Conservation (phyloP, 2,888 invertebrate genomes). For the Carabus problematicus region DNA sequence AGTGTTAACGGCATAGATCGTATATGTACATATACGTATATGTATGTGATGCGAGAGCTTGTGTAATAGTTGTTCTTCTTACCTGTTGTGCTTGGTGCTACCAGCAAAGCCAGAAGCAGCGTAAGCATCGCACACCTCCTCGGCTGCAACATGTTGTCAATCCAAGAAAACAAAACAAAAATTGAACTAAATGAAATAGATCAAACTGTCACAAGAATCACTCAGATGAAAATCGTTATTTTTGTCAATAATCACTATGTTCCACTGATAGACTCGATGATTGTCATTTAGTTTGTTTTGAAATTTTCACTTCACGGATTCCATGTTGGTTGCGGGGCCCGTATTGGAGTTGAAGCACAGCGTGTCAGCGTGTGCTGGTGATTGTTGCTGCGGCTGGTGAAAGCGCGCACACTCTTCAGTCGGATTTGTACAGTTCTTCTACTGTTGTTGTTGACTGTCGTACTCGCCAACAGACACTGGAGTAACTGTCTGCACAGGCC, state of each 20-base stretch:
- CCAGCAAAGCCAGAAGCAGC: slow-evolving; percentile 44
- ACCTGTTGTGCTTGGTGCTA: slow-evolving; percentile 47
- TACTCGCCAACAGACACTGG: slow-evolving; percentile 10
- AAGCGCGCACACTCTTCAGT: slow-evolving; percentile 10
- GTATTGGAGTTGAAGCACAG: neutral
- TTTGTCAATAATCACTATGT: no score
- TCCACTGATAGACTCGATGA: no score
- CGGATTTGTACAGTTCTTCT: no score
- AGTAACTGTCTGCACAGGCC: slow-evolving; percentile 12
- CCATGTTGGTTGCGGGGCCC: neutral
- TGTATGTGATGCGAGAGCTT: neutral
- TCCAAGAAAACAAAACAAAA: no score
- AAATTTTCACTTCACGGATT: slow-evolving; percentile 3
- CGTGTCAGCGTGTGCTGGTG: no score
- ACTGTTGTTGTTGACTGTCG: neutral
- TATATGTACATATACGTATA: slow-evolving; percentile 3
- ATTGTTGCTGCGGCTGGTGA: neutral
- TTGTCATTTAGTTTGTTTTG: no score
- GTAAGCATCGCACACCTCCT: slow-evolving; percentile 45
- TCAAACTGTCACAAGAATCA: slow-evolving; percentile 1
- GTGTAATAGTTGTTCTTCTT: slow-evolving; percentile 4
- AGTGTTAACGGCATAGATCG: no score
- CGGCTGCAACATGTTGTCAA: slow-evolving; percentile 45
- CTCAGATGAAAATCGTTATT: slow-evolving; percentile 7
- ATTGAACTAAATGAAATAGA: no score